Conservation (phyloP, 2,888 invertebrate species). For the Rhagium mordax region DNA sequence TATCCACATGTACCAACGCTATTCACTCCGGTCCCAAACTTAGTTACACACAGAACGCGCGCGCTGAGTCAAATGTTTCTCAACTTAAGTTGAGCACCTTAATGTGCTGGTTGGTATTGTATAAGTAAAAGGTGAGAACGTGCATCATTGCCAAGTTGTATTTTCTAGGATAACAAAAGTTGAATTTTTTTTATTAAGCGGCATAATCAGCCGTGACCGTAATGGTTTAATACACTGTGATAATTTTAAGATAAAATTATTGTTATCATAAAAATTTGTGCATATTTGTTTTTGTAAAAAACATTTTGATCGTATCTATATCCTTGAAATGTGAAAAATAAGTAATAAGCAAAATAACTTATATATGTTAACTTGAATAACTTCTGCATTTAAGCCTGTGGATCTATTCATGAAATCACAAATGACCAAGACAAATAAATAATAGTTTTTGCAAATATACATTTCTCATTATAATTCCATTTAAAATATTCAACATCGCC, state of each 20-base stretch:
- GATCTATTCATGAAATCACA: too few species aligned
- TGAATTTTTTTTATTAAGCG: neutral
- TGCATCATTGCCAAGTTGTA: conserved; percentile 44
- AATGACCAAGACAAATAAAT: too few species aligned
- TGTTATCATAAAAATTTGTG: too few species aligned
- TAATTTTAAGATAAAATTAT: too few species aligned
- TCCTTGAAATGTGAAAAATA: neutral
- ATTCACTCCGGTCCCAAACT: conserved; percentile 44
- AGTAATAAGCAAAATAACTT: too few species aligned
- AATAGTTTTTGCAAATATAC: neutral
- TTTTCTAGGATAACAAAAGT: neutral
- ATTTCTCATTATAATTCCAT: too few species aligned
- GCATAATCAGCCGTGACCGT: neutral
- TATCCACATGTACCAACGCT: conserved; percentile 49
- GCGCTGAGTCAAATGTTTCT: conserved; percentile 56
- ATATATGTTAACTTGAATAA: too few species aligned
- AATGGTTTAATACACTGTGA: too few species aligned
- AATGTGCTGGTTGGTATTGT: conserved; percentile 46
- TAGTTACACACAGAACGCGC: conserved; percentile 54
- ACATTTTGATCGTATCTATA: too few species aligned
- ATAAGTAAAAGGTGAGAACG: conserved; percentile 48
- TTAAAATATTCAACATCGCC: too few species aligned
- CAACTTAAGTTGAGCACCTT: conserved; percentile 33
- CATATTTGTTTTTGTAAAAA: too few species aligned
- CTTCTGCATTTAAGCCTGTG: too few species aligned